A percentile compares a stretch with the other conserved stretches of the same genome.
Conservation (phyloP, 2,113 vertebrate species). For the Alligator sinensis region DNA sequence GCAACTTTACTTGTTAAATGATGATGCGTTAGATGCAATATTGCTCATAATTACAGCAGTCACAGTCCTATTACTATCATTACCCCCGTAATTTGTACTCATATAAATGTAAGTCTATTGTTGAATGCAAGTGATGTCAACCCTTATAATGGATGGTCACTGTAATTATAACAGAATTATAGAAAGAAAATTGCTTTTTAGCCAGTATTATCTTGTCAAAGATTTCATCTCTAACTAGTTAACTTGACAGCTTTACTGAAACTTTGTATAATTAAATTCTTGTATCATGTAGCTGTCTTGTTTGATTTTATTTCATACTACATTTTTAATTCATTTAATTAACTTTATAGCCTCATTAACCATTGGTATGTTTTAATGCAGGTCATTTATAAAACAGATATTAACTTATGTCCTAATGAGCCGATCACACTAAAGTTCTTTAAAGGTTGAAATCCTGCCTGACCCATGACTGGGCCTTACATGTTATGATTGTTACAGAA, state of each 20-base stretch:
- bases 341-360: conserved; percentile 54
- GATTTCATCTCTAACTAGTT: conserved; percentile 44
- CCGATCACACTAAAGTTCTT: not conserved
- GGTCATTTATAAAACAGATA: conserved; percentile 50
- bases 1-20: not conserved
- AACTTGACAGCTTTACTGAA: conserved; percentile 47
- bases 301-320: conserved; percentile 67
- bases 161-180: conserved; percentile 52
- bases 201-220: conserved; percentile 11
- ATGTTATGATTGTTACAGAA: conserved; percentile 5
- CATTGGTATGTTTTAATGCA: conserved; percentile 42
- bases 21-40: not conserved
- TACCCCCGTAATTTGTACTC: not conserved
- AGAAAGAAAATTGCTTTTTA: conserved; percentile 55
- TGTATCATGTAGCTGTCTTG: conserved; percentile 33
- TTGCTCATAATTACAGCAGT: not conserved
- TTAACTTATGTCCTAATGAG: conserved; percentile 13
- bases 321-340: conserved; percentile 63
- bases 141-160: conserved; percentile 17
- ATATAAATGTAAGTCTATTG: conserved; percentile 22
- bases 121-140: conserved; percentile 15
- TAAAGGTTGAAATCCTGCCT: not conserved
- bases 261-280: conserved; percentile 58
- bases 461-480: not conserved
- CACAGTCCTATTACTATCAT: not conserved